phyloP scores from a whole-genome alignment of 2,113 vertebrate species.

The Hyperopisus bebe region DNA sequence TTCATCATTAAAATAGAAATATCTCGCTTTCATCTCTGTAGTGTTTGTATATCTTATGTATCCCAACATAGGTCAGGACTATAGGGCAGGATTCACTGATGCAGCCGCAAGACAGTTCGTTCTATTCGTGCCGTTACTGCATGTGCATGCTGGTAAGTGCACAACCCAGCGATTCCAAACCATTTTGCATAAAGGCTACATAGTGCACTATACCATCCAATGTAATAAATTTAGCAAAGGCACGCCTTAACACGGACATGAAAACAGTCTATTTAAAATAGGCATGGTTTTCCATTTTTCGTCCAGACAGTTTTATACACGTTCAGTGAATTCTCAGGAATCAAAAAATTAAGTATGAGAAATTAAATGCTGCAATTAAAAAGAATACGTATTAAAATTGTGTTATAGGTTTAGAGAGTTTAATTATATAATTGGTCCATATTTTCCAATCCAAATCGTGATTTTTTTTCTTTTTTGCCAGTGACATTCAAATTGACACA shows the following conservation, averaged over 20 bases:
- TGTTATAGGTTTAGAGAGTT: neutral
- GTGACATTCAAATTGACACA: neutral
- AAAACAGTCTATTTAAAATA: neutral
- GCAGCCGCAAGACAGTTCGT: neutral
- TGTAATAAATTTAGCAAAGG: neutral
- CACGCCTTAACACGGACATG: neutral
- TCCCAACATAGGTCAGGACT: constrained; percentile 2
- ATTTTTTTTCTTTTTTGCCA: neutral
- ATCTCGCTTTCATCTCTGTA: constrained; percentile 9
- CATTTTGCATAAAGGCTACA: neutral
- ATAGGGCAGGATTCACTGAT: neutral
- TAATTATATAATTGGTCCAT: neutral
- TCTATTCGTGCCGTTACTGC: neutral
- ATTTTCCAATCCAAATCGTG: neutral
- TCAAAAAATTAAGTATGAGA: neutral
- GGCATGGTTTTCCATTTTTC: neutral
- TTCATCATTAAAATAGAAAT: constrained; percentile 15
- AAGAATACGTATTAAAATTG: neutral
- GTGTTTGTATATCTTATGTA: neutral
- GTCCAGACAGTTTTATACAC: neutral
- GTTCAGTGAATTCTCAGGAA: neutral
- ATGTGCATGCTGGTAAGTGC: neutral
- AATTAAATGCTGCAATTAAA: constrained; percentile 1
- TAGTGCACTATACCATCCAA: neutral
- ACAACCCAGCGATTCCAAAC: neutral